Evolutionary conservation across 2,113 vertebrate genomes (phyloP).

Genomic region (Genyomyrus donnyi): DNA sequence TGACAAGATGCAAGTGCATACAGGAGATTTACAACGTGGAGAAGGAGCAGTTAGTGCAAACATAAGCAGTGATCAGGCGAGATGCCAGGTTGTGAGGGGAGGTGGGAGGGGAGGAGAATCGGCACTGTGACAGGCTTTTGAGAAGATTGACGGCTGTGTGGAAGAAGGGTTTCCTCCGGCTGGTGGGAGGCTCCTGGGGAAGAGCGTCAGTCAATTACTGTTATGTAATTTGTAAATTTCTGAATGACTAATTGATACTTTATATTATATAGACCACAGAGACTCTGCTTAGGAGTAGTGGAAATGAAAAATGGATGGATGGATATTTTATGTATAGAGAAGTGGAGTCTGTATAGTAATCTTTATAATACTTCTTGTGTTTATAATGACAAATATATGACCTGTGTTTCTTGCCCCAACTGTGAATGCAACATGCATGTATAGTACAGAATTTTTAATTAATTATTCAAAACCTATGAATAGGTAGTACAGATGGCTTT

Average conservation of each 20-base stretch:
- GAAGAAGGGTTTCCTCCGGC: background rate
- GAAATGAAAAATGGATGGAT: background rate
- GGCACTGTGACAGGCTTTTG: background rate
- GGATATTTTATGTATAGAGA: background rate
- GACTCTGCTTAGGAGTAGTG: background rate
- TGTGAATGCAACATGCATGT: background rate
- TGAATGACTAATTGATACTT: background rate
- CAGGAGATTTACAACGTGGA: background rate
- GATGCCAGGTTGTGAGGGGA: background rate
- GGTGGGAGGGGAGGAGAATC: background rate
- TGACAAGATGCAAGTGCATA: background rate
- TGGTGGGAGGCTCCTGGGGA: background rate
- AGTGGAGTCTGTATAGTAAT: background rate
- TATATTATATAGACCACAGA: background rate
- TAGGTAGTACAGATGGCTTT: background rate
- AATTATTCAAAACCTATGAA: background rate
- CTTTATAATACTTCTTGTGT: background rate
- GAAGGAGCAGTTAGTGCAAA: background rate
- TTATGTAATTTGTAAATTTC: background rate
- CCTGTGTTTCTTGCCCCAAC: background rate
- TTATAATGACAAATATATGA: background rate
- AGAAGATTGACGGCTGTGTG: background rate
- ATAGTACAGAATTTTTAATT: background rate
- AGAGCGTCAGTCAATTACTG: background rate
- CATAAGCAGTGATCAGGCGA: background rate